Conservation (phyloP, 1,140 invertebrate species). For the Stegodyphus mimosarum region DNA sequence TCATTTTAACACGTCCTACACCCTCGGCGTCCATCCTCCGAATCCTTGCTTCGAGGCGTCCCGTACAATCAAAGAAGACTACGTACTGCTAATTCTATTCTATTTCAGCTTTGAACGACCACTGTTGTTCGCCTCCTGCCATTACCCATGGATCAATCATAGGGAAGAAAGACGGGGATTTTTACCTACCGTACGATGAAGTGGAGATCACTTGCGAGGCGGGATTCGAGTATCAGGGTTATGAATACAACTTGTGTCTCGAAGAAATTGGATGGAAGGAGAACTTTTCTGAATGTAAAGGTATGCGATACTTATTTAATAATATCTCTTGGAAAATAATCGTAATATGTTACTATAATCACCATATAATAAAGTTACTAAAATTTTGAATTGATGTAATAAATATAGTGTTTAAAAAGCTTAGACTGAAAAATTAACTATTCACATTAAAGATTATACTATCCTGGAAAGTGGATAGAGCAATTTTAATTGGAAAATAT, state of each 20-base stretch:
- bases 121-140: slow-evolving; percentile 17
- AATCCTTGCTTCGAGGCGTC: neutral
- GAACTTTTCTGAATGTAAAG: slow-evolving; percentile 40
- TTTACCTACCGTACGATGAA: slow-evolving; percentile 22
- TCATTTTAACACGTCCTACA: neutral
- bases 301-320: neutral
- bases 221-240: slow-evolving; percentile 6
- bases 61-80: neutral
- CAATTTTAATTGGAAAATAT: no score
- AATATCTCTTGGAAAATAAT: no score
- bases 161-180: slow-evolving; percentile 36
- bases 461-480: no score
- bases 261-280: slow-evolving; percentile 31
- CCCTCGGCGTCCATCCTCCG: no score
- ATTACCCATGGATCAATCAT: slow-evolving; percentile 32
- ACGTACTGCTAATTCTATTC: neutral
- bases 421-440: neutral
- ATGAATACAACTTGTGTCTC: neutral
- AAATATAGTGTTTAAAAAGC: no score
- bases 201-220: slow-evolving; percentile 11
- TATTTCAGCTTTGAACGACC: neutral
- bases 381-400: no score
- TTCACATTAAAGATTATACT: no score
- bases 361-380: no score
- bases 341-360: no score